These are phyloP conservation scores for Rhadinocentrus ornatus DNA, from an alignment of 2,797 vertebrate species.

Conservation along the genomic window DNA sequence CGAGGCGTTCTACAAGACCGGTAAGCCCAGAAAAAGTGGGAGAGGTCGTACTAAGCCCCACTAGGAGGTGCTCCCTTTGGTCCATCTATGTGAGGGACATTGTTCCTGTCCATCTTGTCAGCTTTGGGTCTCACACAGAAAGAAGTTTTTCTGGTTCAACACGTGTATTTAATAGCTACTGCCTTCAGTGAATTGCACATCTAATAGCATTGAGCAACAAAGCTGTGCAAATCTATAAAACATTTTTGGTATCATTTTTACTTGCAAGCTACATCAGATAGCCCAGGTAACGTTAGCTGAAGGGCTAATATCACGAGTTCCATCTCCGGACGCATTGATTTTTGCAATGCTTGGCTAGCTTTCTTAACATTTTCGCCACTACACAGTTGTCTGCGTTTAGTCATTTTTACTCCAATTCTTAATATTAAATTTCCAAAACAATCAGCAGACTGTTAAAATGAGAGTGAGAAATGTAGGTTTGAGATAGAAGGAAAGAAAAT, in stretches of 20 bases:
- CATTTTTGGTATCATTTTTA: constrained; percentile 8
- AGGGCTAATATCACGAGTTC: constrained; percentile 51
- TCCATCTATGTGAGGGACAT: constrained; percentile 58
- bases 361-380: not conserved
- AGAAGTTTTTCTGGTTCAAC: constrained; percentile 1
- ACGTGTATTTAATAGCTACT: not conserved
- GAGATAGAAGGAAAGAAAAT: not conserved
- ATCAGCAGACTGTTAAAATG: not conserved
- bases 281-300: constrained; percentile 48
- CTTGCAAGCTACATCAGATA: not conserved
- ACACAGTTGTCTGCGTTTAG: not conserved
- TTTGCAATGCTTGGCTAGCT: not conserved
- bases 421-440: fast-evolving
- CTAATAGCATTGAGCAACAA: not conserved
- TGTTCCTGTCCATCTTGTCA: constrained; percentile 62
- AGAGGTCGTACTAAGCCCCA: constrained; percentile 32
- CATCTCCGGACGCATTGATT: constrained; percentile 58
- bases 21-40: constrained; percentile 79
- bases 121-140: constrained; percentile 24
- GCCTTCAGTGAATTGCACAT: not conserved
- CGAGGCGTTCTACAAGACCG: constrained; percentile 92
- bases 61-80: constrained; percentile 50
- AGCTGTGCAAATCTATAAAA: constrained; percentile 3
- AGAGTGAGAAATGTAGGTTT: not conserved
- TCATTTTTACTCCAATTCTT: fast-evolving